phyloP scores from a whole-genome alignment of 2,797 vertebrate genomes.

The Crypturellus tataupa region DNA sequence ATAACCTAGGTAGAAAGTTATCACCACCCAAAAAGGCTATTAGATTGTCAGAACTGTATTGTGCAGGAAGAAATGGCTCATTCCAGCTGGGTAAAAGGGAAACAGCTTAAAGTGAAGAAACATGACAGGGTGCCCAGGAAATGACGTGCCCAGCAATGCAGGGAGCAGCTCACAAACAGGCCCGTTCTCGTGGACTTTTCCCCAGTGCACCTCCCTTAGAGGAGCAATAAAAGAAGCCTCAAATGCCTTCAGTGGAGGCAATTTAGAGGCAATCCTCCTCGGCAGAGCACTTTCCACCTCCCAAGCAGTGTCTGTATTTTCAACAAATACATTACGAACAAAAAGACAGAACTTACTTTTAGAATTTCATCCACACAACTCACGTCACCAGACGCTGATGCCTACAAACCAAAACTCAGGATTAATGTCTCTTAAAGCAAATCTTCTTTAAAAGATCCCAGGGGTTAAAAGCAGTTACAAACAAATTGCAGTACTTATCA shows the following conservation, averaged over 20 bases:
- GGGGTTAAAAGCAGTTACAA: slow-evolving; percentile 24
- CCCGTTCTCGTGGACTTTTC: not conserved
- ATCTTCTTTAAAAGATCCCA: not conserved
- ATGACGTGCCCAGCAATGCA: not conserved
- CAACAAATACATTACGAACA: not conserved
- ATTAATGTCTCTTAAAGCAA: slow-evolving; percentile 17
- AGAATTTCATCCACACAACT: slow-evolving; percentile 99
- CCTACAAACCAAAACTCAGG: slow-evolving; percentile 82
- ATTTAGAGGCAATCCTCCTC: not conserved
- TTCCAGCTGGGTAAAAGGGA: not conserved
- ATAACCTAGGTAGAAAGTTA: not conserved
- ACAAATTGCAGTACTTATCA: not conserved
- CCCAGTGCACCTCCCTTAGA: not conserved
- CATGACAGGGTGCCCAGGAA: not conserved
- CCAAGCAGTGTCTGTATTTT: not conserved
- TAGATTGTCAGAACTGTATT: not conserved
- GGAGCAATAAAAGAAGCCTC: not conserved
- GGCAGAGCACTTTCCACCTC: not conserved
- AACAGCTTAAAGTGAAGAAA: not conserved
- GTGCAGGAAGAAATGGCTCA: not conserved
- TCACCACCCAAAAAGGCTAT: accelerated
- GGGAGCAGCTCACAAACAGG: not conserved
- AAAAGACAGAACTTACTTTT: slow-evolving; percentile 86
- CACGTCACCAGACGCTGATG: slow-evolving; percentile 90
- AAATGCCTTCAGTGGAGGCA: not conserved